Base-by-base conservation (phyloP, 2,888 invertebrate species). In the Sycophila texana region DNA sequence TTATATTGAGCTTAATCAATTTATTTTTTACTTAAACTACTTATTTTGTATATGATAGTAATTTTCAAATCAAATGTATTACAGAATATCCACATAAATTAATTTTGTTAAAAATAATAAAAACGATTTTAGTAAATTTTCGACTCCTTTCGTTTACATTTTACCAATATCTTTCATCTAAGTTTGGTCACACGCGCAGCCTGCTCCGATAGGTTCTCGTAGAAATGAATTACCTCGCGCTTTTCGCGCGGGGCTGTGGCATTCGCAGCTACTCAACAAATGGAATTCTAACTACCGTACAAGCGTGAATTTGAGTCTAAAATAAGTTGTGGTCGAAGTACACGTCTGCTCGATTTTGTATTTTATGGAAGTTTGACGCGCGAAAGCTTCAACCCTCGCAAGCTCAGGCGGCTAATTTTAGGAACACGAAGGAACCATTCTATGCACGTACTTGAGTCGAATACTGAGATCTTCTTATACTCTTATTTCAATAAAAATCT, bases 201-300 rank as follows among this genome's bases (percentile, higher is more conserved):
- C 49, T 16, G 26, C 51, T 53, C 75, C 70, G 71, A 79, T 79
- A 72, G 68, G 77, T 39, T 55, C 73, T 77, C 80, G 67, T 74
- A 66, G 66, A 77, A 77, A 81, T 81, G 77, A 77, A 81, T 81
- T 74, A 77, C 77, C 71, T 61, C 16, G 30, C 67, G 57, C 55
- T 73, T 73, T 71, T 65, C 70, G 47, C 49, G 61, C 22, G 10
- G 14, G 58, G 61, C 55, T 58, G 26, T 22, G n/a, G 80, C 77
- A 77, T 77, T 74, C 70, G 70, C 60, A 74, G 77, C 77, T 80
- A 80, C 71, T 80, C 77, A 74, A 80, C 80, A 77, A 80, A 80
- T 80, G 80, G 77, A 80, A 80, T 80, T 80, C 80, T 77, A 80
- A 80, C 80, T 80, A 77, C 74, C 77, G 66, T 72, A 74, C 80